Conservation (phyloP, 2,888 invertebrate species). For the Drosophila subquinaria region DNA sequence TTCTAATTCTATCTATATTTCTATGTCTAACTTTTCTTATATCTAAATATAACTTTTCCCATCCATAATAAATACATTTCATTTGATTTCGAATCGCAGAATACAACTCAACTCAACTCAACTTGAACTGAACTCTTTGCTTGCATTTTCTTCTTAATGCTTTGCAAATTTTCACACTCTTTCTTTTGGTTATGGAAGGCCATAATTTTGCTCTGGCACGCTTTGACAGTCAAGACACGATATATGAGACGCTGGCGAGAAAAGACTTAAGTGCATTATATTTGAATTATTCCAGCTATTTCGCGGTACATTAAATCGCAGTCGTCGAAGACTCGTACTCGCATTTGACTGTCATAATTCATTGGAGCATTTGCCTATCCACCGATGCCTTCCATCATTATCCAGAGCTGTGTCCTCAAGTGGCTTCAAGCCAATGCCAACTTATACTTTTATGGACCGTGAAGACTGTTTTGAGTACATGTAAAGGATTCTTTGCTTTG, state of each 20-base stretch:
- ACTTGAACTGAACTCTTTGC: constrained; percentile 9
- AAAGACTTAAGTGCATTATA: constrained; percentile 36
- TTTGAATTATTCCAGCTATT: constrained; percentile 77
- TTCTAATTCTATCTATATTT: not conserved
- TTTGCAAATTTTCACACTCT: constrained; percentile 58
- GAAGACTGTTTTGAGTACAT: not conserved
- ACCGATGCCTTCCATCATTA: constrained; percentile 10
- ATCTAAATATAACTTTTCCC: not conserved
- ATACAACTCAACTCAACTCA: constrained; percentile 39
- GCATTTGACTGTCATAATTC: constrained; percentile 66
- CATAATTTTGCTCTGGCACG: constrained; percentile 49
- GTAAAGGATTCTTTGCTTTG: not conserved
- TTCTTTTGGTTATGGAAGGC: constrained; percentile 42
- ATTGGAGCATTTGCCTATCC: constrained; percentile 41
- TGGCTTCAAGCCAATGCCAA: not conserved
- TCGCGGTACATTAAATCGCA: constrained; percentile 72
- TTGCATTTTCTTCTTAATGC: constrained; percentile 10
- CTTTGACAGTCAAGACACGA: constrained; percentile 38
- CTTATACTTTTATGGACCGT: not conserved
- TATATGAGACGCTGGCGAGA: constrained; percentile 36
- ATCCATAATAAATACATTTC: not conserved
- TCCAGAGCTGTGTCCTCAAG: not conserved
- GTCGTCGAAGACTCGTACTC: constrained; percentile 32
- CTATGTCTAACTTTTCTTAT: not conserved
- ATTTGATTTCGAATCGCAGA: constrained; percentile 29